These are phyloP conservation scores for Mongoloraphidia duomilia DNA, from an alignment of 2,888 invertebrate genomes.

Conservation along the genomic window DNA sequence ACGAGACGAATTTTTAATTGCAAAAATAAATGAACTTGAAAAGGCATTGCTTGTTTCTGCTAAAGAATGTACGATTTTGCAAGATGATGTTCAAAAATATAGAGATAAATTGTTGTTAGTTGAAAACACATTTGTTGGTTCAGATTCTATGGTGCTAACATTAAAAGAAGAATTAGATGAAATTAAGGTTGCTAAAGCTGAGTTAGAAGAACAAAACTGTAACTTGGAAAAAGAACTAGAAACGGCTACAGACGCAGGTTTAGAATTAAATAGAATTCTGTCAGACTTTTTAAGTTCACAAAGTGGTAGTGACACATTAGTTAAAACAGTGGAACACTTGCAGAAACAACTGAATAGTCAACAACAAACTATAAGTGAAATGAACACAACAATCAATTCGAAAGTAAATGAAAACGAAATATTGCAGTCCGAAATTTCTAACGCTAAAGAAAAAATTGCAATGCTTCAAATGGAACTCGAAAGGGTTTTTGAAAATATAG, in stretches of 20 bases:
- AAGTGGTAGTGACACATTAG: constrained; percentile 44
- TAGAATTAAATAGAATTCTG: constrained; percentile 57
- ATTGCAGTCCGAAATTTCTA: constrained; percentile 29
- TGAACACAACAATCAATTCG: constrained; percentile 35
- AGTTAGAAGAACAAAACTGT: constrained; percentile 51
- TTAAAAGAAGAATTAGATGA: constrained; percentile 49
- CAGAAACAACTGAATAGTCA: constrained; percentile 51
- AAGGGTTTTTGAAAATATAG: constrained; percentile 25
- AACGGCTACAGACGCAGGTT: constrained; percentile 63
- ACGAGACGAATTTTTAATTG: constrained; percentile 54
- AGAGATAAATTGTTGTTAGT: constrained; percentile 45
- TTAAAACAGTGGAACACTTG: constrained; percentile 48
- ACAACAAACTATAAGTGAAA: constrained; percentile 37
- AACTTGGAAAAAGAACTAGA: constrained; percentile 61
- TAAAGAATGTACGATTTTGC: constrained; percentile 51
- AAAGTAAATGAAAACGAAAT: constrained; percentile 40
- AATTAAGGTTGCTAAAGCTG: constrained; percentile 29
- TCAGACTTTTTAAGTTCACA: constrained; percentile 53
- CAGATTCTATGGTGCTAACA: constrained; percentile 55
- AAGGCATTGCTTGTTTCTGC: constrained; percentile 41
- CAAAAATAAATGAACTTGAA: constrained; percentile 49
- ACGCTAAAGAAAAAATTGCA: constrained; percentile 24
- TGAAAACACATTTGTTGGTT: constrained; percentile 55
- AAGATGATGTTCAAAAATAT: constrained; percentile 44
- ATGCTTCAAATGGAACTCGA: constrained; percentile 27